Conservation (phyloP, 2,113 vertebrate species). For the Gobiocypris rarus region DNA sequence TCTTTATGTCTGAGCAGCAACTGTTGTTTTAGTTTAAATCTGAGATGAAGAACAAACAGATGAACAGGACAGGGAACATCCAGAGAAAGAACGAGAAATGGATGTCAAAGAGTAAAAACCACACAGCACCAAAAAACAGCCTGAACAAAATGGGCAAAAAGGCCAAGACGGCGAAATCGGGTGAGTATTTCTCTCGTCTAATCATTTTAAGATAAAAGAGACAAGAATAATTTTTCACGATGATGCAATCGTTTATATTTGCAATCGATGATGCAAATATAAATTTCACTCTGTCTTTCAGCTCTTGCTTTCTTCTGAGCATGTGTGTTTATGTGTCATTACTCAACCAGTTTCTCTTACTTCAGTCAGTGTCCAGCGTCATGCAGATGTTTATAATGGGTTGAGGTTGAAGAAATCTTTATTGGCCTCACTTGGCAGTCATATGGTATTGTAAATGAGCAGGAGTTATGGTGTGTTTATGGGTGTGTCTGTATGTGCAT, state of each 20-base stretch:
- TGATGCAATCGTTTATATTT: too few species aligned
- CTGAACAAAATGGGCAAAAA: slow-evolving; percentile 6
- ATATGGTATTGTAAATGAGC: slow-evolving; percentile 8
- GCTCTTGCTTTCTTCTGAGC: background rate
- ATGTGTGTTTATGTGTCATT: slow-evolving; percentile 18
- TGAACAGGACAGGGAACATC: slow-evolving; percentile 31
- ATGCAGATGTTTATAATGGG: slow-evolving; percentile 44
- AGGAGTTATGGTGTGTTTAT: background rate
- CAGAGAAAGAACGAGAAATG: slow-evolving; percentile 35
- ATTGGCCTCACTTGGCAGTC: background rate
- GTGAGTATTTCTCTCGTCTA: slow-evolving; percentile 24
- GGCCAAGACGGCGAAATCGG: slow-evolving; percentile 24
- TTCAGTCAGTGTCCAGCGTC: background rate
- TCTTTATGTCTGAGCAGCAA: slow-evolving; percentile 48
- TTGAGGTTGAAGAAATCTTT: slow-evolving; percentile 2
- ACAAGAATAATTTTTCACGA: background rate
- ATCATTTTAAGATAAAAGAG: background rate
- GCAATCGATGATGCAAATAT: too few species aligned
- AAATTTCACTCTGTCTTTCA: slow-evolving; percentile 6
- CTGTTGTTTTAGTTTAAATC: slow-evolving; percentile 50
- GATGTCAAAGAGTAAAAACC: slow-evolving; percentile 29
- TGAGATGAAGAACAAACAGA: slow-evolving; percentile 45
- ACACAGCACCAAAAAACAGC: slow-evolving; percentile 11
- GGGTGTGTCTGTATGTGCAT: slow-evolving; percentile 12
- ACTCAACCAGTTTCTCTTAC: background rate